These are phyloP conservation scores for Chorisops tibialis DNA, from an alignment of 2,888 invertebrate genomes.

Conservation along the genomic window DNA sequence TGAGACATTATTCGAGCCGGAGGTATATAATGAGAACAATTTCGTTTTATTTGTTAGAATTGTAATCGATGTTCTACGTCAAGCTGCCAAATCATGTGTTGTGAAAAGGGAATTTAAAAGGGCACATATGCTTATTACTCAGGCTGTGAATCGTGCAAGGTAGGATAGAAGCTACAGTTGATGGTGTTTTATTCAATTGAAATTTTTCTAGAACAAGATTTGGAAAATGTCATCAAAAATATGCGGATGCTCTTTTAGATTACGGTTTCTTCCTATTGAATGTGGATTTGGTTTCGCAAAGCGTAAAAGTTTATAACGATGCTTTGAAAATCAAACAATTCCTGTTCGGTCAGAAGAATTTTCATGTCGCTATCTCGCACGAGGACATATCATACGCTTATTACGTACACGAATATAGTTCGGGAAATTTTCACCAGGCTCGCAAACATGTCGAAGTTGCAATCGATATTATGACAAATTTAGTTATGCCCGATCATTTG, in stretches of 20 bases:
- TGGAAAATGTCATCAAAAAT: constrained; percentile 71
- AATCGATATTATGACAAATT: constrained; percentile 73
- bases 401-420: constrained; percentile 88
- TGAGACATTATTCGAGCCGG: neutral
- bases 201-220: constrained; percentile 48
- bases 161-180: constrained; percentile 33
- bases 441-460: constrained; percentile 80
- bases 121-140: constrained; percentile 77
- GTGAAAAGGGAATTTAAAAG: constrained; percentile 80
- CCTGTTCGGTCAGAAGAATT: constrained; percentile 79
- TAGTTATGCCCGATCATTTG: constrained; percentile 79
- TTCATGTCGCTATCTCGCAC: constrained; percentile 84
- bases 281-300: constrained; percentile 78
- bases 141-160: constrained; percentile 64
- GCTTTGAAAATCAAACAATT: constrained; percentile 70
- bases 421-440: constrained; percentile 79
- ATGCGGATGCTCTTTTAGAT: constrained; percentile 80
- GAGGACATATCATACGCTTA: constrained; percentile 92
- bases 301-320: constrained; percentile 80
- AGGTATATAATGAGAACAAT: neutral
- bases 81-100: constrained; percentile 85
- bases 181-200: too few relatives aligned
- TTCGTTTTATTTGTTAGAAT: constrained; percentile 54
- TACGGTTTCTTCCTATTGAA: constrained; percentile 89
- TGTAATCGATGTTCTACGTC: constrained; percentile 77